phyloP scores from a whole-genome alignment of 2,888 invertebrate genomes.

The Chelonus formosanus region DNA sequence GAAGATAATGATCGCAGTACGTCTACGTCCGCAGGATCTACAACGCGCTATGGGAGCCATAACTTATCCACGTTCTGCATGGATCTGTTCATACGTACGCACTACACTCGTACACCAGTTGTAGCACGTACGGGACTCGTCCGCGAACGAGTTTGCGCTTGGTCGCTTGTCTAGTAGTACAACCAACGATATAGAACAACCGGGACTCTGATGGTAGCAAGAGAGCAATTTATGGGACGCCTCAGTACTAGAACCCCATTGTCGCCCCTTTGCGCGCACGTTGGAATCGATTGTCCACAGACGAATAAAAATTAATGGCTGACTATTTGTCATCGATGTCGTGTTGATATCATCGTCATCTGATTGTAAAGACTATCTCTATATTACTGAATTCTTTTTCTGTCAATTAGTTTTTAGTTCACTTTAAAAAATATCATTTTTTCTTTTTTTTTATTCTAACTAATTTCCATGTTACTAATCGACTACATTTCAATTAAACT shows the following conservation, averaged over 20 bases:
- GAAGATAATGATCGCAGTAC: constrained; percentile 64
- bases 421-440: not conserved
- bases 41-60: constrained; percentile 63
- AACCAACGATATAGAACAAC: constrained; percentile 5
- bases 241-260: constrained; percentile 18
- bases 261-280: constrained; percentile 9
- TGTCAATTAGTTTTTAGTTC: not conserved
- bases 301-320: constrained; percentile 27
- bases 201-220: constrained; percentile 13
- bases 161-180: constrained; percentile 16
- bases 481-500: too few relatives aligned
- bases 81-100: constrained; percentile 43
- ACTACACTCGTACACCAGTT: constrained; percentile 32
- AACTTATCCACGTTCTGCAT: constrained; percentile 58
- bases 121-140: constrained; percentile 26
- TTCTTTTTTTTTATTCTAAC: too few relatives aligned
- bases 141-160: constrained; percentile 12
- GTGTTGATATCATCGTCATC: constrained; percentile 11
- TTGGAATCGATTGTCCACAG: constrained; percentile 20
- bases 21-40: constrained; percentile 64
- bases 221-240: constrained; percentile 25
- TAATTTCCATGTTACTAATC: too few relatives aligned
- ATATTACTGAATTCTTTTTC: not conserved
- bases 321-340: constrained; percentile 17
- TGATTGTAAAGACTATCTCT: constrained; percentile 3